Evolutionary conservation across 2,888 invertebrate genomes (phyloP), one percentile per base, ranked within the genome.

Genomic region (Aethes cnicana): DNA sequence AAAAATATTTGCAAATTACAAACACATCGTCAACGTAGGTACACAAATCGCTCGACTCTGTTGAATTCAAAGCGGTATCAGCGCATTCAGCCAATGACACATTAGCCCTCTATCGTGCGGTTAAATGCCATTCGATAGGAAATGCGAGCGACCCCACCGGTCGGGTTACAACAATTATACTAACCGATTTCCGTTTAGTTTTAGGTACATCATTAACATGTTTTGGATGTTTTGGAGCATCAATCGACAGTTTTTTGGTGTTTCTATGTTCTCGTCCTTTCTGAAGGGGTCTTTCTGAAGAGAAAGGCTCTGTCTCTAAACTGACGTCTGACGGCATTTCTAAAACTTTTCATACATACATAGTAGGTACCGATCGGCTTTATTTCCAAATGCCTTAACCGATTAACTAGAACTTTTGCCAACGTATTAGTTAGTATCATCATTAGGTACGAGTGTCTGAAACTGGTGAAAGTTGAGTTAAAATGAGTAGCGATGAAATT

Each of bases 81-180:
- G 12, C 46, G 16, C 30, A 39, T 39, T 18, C 18, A 26, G 26
- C 39, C 18, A 33, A 14, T 23, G 14, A 41, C 44, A 25, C 44
- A 44, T 35, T 33, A 35, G 18, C 18, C 25, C 8, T 48, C 12
- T 6, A 14, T 14, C 16, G 7, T 14, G 11, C 11, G n/a, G 25
- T 35, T 33, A 25, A n/a, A n/a, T 25, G 17, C 25, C 32, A 32
- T 43, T 43, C 21, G 30, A 32, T 43, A 32, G 33, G 23, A 44
- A 33, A 33, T 17, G 33, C 23, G 53, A 23, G 48, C 53, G 53
- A 46, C 53, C 41, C 52, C 52, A 44, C 57, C 48, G 46, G 54
- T 44, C 33, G 47, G 41, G 53, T 52, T 47, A 53, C 53, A 53
- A 35, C 26, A 43, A 49, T 47, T 33, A 25, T 17, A 18, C 25